Conservation (phyloP, 2,888 invertebrate genomes). For the Pogonocherus hispidulus region DNA sequence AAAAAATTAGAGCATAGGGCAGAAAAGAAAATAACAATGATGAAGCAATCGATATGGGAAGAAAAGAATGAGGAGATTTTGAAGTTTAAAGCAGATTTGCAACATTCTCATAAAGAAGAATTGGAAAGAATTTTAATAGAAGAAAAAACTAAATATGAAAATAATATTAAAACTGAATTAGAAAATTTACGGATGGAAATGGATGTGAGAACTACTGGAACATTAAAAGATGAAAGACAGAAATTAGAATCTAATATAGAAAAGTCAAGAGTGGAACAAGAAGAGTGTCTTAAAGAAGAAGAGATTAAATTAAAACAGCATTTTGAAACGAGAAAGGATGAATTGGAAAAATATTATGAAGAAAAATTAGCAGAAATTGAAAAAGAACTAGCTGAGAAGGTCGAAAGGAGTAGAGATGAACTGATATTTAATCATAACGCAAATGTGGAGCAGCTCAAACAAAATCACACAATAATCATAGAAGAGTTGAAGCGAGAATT, state of each 20-base stretch:
- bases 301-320: slow-evolving; percentile 62
- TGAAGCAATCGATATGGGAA: slow-evolving; percentile 73
- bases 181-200: slow-evolving; percentile 72
- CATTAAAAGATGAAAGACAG: slow-evolving; percentile 61
- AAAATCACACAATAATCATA: slow-evolving; percentile 74
- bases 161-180: slow-evolving; percentile 63
- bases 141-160: slow-evolving; percentile 63
- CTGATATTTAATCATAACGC: slow-evolving; percentile 72
- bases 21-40: slow-evolving; percentile 71
- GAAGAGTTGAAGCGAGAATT: slow-evolving; percentile 76
- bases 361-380: slow-evolving; percentile 71
- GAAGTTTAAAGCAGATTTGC: slow-evolving; percentile 64
- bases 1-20: slow-evolving; percentile 60
- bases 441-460: slow-evolving; percentile 71
- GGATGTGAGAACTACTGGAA: slow-evolving; percentile 66
- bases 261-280: slow-evolving; percentile 67
- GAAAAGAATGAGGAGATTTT: slow-evolving; percentile 66
- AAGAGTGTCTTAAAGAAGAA: slow-evolving; percentile 57
- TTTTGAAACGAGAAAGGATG: slow-evolving; percentile 63
- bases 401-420: slow-evolving; percentile 68
- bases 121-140: slow-evolving; percentile 70
- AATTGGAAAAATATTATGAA: slow-evolving; percentile 70
- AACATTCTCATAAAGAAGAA: slow-evolving; percentile 68
- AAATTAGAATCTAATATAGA: slow-evolving; percentile 70
- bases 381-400: slow-evolving; percentile 70